Conservation (phyloP, 1,140 invertebrate species). For the Aphaenogaster floridana region DNA sequence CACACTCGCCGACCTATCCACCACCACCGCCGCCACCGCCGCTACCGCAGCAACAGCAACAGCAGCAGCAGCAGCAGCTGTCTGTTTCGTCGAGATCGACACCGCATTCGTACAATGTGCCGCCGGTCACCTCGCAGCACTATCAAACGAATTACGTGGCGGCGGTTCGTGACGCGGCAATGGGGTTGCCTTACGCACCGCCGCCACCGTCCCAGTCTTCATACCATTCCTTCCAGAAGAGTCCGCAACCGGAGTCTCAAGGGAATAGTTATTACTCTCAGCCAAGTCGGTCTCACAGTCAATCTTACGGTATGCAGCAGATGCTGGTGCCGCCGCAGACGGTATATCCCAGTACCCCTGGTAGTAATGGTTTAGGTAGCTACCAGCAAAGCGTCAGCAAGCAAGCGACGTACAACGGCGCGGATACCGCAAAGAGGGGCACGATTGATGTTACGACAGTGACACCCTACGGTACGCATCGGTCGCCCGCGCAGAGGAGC, state of each 20-base stretch:
- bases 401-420: slow-evolving; percentile 81
- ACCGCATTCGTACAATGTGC: slow-evolving; percentile 76
- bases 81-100: slow-evolving; percentile 66
- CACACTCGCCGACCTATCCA: slow-evolving; percentile 84
- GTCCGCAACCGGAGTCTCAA: slow-evolving; percentile 65
- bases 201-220: slow-evolving; percentile 80
- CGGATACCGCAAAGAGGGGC: slow-evolving; percentile 76
- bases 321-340: slow-evolving; percentile 64
- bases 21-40: slow-evolving; percentile 74
- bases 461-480: slow-evolving; percentile 72
- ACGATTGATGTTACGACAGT: slow-evolving; percentile 66
- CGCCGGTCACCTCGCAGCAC: slow-evolving; percentile 77
- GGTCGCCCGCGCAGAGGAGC: slow-evolving; percentile 68
- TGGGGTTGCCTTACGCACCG: slow-evolving; percentile 74
- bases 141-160: slow-evolving; percentile 75
- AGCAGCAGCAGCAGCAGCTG: neutral
- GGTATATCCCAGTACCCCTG: slow-evolving; percentile 48
- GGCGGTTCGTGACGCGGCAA: slow-evolving; percentile 65
- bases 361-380: slow-evolving; percentile 31
- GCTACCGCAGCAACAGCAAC: neutral
- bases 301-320: slow-evolving; percentile 66
- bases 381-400: slow-evolving; percentile 64
- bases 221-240: slow-evolving; percentile 84
- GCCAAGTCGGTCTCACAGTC: slow-evolving; percentile 66
- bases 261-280: slow-evolving; percentile 73